Evolutionary conservation across 2,113 vertebrate genomes (phyloP).

Genomic region (Brachyhypopomus occidentalis): DNA sequence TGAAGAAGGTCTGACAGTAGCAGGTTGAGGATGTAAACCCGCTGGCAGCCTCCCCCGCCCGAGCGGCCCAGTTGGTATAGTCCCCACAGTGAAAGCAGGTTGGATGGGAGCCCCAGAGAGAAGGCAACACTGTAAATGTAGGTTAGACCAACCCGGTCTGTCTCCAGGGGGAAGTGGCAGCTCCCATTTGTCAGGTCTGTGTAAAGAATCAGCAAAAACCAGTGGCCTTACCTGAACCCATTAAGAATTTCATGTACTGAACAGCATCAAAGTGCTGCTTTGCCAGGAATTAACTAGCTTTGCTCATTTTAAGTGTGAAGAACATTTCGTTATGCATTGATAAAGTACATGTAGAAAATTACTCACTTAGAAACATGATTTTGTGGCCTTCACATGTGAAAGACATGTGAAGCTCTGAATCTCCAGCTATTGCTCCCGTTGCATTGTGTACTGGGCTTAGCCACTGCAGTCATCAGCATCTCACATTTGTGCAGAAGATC

Average conservation of each 20-base stretch:
- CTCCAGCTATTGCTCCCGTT: neutral
- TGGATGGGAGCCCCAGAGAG: slow-evolving; percentile 72
- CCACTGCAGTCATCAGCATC: neutral
- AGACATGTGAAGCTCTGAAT: slow-evolving; percentile 34
- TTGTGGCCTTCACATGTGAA: slow-evolving; percentile 28
- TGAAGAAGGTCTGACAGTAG: slow-evolving; percentile 76
- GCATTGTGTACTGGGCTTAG: neutral
- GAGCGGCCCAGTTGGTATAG: slow-evolving; percentile 72
- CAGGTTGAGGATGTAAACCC: slow-evolving; percentile 78
- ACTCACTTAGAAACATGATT: slow-evolving; percentile 55
- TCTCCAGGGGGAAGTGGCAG: slow-evolving; percentile 71
- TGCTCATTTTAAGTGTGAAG: neutral
- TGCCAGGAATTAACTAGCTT: neutral
- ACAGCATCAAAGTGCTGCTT: slow-evolving; percentile 7
- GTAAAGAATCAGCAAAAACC: slow-evolving; percentile 1
- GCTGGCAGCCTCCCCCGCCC: slow-evolving; percentile 67
- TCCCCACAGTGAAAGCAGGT: slow-evolving; percentile 75
- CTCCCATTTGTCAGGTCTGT: slow-evolving; percentile 70
- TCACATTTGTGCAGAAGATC: neutral
- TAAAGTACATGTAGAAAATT: neutral
- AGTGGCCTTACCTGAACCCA: neutral
- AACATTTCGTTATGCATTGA: neutral
- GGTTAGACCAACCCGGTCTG: slow-evolving; percentile 69
- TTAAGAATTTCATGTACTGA: neutral
- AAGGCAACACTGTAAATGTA: slow-evolving; percentile 76